These are phyloP conservation scores for Chrysomela aeneicollis DNA, from an alignment of 2,888 invertebrate genomes.

Conservation along the genomic window DNA sequence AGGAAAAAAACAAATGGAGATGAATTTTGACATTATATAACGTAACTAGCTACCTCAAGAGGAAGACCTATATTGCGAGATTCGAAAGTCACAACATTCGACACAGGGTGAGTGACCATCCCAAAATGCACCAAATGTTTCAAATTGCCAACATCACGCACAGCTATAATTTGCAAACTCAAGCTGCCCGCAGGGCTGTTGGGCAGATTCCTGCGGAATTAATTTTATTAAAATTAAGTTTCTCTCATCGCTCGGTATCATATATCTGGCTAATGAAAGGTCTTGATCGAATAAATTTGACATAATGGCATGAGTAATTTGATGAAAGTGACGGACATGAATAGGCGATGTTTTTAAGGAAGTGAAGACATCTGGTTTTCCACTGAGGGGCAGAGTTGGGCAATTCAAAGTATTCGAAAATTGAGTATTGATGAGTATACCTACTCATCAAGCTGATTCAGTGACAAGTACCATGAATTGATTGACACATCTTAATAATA, in stretches of 20 bases:
- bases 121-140: slow-evolving; percentile 29
- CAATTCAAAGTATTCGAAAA: too few relatives aligned
- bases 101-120: slow-evolving; percentile 34
- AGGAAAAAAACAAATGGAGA: too few relatives aligned
- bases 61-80: slow-evolving; percentile 22
- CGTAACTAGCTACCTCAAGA: too few relatives aligned
- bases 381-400: too few relatives aligned
- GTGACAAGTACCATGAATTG: too few relatives aligned
- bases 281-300: not conserved
- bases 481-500: too few relatives aligned
- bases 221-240: slow-evolving; percentile 19
- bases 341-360: not conserved
- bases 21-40: too few relatives aligned
- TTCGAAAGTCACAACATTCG: slow-evolving; percentile 20
- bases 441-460: too few relatives aligned
- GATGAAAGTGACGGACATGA: slow-evolving; percentile 2
- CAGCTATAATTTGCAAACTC: slow-evolving; percentile 29
- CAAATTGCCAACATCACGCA: slow-evolving; percentile 36
- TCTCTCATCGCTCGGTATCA: slow-evolving; percentile 27
- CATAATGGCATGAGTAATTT: not conserved
- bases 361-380: too few relatives aligned
- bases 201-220: slow-evolving; percentile 19
- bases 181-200: not conserved
- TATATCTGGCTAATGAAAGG: slow-evolving; percentile 3
- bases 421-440: too few relatives aligned